These are phyloP conservation scores for Dendrophyllia cribrosa DNA, from an alignment of 64 coral and sea anemone genomes.

Conservation along the genomic window DNA sequence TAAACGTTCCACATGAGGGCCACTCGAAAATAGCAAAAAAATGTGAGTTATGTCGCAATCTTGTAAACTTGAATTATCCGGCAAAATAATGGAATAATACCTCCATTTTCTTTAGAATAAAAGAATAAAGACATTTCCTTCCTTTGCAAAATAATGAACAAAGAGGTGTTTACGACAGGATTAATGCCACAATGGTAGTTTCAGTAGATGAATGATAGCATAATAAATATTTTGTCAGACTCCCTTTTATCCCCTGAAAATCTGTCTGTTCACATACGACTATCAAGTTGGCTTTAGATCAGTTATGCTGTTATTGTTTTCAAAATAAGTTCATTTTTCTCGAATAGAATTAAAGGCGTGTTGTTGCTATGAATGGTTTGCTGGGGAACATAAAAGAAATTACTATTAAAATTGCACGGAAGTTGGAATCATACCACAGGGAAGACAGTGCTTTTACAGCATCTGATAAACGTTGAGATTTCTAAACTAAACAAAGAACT, in stretches of 20 bases:
- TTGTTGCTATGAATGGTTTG: background rate
- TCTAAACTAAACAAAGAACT: background rate
- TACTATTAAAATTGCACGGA: background rate
- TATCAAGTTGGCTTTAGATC: background rate
- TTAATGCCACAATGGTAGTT: background rate
- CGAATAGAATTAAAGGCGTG: background rate
- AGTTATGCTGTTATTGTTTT: background rate
- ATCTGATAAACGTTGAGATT: background rate
- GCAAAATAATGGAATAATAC: background rate
- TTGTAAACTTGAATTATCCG: background rate
- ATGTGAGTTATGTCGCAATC: conserved; percentile 7
- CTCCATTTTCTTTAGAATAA: background rate
- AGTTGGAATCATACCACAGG: background rate
- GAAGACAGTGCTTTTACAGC: background rate
- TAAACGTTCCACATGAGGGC: background rate
- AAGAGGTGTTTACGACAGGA: background rate
- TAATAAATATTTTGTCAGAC: background rate
- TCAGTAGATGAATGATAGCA: background rate
- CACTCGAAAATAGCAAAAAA: background rate
- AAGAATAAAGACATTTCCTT: background rate
- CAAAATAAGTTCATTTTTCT: background rate
- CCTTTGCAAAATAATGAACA: background rate
- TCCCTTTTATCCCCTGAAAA: background rate
- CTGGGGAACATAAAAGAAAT: background rate
- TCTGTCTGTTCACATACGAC: background rate